A percentile compares a stretch with the other conserved stretches of the same genome.
phyloP scores from a whole-genome alignment of 2,888 invertebrate species.

The Phania funesta region DNA sequence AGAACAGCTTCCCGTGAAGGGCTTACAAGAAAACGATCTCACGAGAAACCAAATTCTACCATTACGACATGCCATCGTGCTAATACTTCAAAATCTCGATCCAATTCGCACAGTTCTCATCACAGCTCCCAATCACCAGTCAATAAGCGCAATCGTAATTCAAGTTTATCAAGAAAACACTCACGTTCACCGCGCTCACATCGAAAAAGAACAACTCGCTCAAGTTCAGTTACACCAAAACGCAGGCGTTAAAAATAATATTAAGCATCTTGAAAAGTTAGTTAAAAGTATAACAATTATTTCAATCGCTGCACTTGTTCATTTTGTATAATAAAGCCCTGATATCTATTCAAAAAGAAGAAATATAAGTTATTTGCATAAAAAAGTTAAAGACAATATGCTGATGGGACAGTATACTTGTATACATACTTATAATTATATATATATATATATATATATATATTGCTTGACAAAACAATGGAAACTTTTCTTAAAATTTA shows the following conservation, averaged over 20 bases:
- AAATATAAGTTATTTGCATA: neutral
- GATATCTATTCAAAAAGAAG: neutral
- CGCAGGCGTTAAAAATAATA: slow-evolving; percentile 56
- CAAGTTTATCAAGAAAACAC: slow-evolving; percentile 46
- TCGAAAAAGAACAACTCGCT: slow-evolving; percentile 57
- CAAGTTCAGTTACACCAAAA: slow-evolving; percentile 61
- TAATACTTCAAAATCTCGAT: slow-evolving; percentile 53
- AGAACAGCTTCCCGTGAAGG: slow-evolving; percentile 35
- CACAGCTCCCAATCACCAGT: slow-evolving; percentile 68
- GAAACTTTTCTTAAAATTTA: too few species aligned
- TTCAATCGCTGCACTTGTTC: slow-evolving; percentile 16
- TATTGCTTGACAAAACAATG: too few species aligned
- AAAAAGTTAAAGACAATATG: slow-evolving; percentile 6
- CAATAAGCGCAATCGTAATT: slow-evolving; percentile 53
- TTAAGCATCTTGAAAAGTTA: neutral
- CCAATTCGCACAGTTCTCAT: slow-evolving; percentile 52
- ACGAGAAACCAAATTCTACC: slow-evolving; percentile 22
- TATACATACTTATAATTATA: too few species aligned
- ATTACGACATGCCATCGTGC: neutral
- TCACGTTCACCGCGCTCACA: slow-evolving; percentile 63
- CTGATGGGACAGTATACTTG: too few species aligned
- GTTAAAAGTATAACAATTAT: slow-evolving; percentile 12
- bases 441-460: too few species aligned
- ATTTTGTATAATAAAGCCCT: slow-evolving; percentile 10
- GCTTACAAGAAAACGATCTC: slow-evolving; percentile 18